These are phyloP conservation scores for Philopotamus ludificatus DNA, from an alignment of 1,140 invertebrate species.

Conservation along the genomic window DNA sequence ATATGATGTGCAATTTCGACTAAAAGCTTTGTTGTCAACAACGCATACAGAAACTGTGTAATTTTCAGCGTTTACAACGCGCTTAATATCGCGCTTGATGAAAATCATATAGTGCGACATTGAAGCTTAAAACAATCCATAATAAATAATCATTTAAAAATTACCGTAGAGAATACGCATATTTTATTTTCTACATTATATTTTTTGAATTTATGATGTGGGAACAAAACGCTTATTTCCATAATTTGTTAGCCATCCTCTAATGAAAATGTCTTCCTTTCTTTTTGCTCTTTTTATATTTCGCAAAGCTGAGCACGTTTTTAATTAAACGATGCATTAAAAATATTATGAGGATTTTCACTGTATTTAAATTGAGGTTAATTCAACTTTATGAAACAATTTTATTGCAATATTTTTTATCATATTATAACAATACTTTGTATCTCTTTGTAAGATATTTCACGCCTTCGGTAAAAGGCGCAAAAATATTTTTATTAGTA, in stretches of 20 bases:
- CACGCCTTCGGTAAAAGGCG: no score
- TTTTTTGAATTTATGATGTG: slow-evolving; percentile 37
- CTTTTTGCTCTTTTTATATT: slow-evolving; percentile 30
- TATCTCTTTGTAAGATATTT: no score
- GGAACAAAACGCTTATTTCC: slow-evolving; percentile 34
- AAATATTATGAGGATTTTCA: background rate
- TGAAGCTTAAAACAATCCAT: no score
- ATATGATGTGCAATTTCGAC: background rate
- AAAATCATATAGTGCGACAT: no score
- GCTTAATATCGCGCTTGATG: no score
- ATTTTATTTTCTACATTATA: background rate
- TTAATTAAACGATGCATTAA: slow-evolving; percentile 17
- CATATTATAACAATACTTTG: no score
- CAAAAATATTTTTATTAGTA: no score
- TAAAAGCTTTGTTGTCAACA: background rate
- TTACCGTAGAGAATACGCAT: no score
- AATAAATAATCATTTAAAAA: no score
- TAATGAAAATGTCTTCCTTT: slow-evolving; percentile 32
- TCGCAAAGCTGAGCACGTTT: slow-evolving; percentile 18
- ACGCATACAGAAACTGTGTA: no score
- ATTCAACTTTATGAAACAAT: background rate
- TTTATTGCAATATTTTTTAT: no score
- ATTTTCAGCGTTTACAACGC: no score
- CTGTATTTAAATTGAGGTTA: background rate
- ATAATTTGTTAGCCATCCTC: slow-evolving; percentile 37